These are phyloP conservation scores for Peromyscus attwateri DNA, from an alignment of 2,797 vertebrate genomes.

Conservation along the genomic window DNA sequence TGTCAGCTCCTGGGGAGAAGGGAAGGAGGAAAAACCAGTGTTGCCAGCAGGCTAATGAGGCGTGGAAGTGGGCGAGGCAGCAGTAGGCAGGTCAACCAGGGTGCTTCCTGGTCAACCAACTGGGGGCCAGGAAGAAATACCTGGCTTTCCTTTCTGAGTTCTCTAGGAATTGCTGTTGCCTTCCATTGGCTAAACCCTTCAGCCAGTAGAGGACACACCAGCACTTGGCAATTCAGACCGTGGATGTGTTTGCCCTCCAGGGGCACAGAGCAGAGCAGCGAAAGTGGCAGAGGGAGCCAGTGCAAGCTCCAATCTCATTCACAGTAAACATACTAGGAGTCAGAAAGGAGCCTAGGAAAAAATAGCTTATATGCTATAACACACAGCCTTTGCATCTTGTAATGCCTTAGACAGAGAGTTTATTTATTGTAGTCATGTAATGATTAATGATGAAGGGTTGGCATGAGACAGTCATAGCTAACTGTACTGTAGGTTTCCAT, in stretches of 20 bases:
- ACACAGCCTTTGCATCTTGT: neutral
- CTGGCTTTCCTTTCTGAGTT: neutral
- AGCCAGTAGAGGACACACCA: neutral
- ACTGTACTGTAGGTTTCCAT: neutral
- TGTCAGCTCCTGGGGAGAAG: neutral
- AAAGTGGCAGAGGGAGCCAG: neutral
- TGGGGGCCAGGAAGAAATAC: neutral
- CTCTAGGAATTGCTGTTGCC: neutral
- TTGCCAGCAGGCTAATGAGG: neutral
- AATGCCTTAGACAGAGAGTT: neutral
- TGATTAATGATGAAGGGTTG: neutral
- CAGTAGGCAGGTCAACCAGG: neutral
- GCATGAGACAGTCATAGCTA: neutral
- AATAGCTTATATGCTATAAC: neutral
- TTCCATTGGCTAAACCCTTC: neutral
- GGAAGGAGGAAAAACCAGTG: neutral
- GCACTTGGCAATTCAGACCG: neutral
- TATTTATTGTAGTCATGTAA: neutral
- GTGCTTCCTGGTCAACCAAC: neutral
- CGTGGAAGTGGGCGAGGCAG: neutral
- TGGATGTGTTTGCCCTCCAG: neutral
- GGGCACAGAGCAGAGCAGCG: neutral
- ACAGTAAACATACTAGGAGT: neutral
- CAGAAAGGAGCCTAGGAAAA: constrained; percentile 4
- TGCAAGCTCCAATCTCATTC: neutral